Percentiles rank a stretch among this genome's conserved stretches.
These are phyloP conservation scores for Pemphigus obesinymphae DNA, from an alignment of 1,140 invertebrate species.

Conservation along the genomic window DNA sequence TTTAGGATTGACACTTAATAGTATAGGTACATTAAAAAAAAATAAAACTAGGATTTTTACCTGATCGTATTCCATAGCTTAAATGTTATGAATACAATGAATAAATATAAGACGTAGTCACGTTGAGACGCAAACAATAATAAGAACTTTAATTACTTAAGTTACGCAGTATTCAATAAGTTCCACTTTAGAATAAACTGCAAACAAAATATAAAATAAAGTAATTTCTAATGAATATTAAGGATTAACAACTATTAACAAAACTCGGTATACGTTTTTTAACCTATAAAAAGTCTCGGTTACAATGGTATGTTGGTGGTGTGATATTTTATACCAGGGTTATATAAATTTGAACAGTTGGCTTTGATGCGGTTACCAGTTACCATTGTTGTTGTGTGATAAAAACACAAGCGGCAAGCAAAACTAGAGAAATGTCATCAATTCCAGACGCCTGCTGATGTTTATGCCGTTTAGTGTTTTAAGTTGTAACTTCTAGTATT, in stretches of 20 bases:
- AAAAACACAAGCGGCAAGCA: background rate
- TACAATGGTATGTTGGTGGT: background rate
- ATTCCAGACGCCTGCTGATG: no score
- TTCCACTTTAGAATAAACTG: background rate
- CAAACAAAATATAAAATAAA: background rate
- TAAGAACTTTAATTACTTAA: no score
- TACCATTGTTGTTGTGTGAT: constrained; percentile 28
- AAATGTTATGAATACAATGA: background rate
- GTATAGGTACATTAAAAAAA: no score
- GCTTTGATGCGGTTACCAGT: background rate
- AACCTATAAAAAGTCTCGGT: background rate
- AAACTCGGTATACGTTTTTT: background rate
- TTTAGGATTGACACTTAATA: no score
- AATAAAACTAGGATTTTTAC: background rate
- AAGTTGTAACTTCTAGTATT: no score
- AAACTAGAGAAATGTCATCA: background rate
- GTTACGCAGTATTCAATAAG: background rate
- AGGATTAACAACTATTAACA: background rate
- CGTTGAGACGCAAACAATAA: background rate
- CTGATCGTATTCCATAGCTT: constrained; percentile 27
- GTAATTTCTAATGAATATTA: background rate
- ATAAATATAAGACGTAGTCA: no score
- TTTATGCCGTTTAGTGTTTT: no score
- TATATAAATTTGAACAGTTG: background rate
- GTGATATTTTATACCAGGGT: constrained; percentile 12